A percentile compares a stretch with the other conserved stretches of the same genome.
Evolutionary conservation across 2,113 vertebrate species (phyloP).

Genomic region (Solea senegalensis): DNA sequence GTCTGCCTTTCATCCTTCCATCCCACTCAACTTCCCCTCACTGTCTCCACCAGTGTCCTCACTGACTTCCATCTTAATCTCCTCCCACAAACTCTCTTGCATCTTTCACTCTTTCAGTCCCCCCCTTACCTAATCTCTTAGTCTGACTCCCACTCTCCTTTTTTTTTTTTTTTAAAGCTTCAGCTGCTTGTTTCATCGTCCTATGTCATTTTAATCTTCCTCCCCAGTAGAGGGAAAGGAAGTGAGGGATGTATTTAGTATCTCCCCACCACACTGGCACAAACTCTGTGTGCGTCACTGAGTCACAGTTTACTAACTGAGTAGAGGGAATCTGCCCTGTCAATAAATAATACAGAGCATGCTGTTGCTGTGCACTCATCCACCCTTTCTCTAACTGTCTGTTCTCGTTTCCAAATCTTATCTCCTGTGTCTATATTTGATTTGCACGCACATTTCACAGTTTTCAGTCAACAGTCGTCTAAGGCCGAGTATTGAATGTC

Average conservation of each 20-base stretch:
- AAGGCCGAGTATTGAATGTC: too few relatives aligned
- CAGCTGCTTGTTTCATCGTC: constrained; percentile 29
- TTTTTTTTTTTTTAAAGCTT: constrained; percentile 33
- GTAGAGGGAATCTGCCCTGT: constrained; percentile 20
- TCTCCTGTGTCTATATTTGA: too few relatives aligned
- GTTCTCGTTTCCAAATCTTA: not conserved
- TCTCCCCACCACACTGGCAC: constrained; percentile 2
- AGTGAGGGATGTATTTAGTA: constrained; percentile 14
- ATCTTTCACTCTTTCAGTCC: constrained; percentile 6
- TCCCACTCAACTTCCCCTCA: constrained; percentile 5
- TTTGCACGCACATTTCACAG: too few relatives aligned
- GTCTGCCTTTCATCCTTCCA: not conserved
- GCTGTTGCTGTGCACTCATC: constrained; percentile 8
- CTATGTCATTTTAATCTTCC: constrained; percentile 51
- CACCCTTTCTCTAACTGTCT: constrained; percentile 1
- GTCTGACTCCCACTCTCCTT: constrained; percentile 10
- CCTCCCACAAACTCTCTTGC: not conserved
- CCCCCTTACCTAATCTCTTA: constrained; percentile 21
- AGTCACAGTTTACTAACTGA: constrained; percentile 27
- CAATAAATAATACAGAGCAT: constrained; percentile 50
- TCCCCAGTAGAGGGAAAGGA: not conserved
- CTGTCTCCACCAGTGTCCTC: constrained; percentile 2
- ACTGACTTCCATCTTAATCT: constrained; percentile 30
- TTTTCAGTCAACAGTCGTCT: too few relatives aligned
- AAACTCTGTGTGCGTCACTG: constrained; percentile 21